Base-by-base conservation (phyloP, 2,797 vertebrate species). In the Epinephelus malabaricus region DNA sequence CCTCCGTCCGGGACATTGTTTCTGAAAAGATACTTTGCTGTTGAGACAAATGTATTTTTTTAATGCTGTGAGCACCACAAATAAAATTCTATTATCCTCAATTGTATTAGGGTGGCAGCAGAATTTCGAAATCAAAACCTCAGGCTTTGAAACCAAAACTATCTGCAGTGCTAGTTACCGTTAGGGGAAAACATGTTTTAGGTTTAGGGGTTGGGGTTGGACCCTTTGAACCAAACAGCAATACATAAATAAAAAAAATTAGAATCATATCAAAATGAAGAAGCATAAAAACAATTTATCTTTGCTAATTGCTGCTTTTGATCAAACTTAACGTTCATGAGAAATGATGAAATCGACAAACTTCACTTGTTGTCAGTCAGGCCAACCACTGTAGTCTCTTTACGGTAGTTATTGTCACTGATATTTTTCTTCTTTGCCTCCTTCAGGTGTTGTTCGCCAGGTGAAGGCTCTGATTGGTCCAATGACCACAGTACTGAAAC, bases 371-470 rank as follows among this genome's bases (percentile, higher is more conserved):
- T 34, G 34, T 8, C 34, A 8, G 34, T 8, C 34, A 34, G 8
- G 34, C 7, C 6, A 34, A 34, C 34, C 34, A 34, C 14, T 46
- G 5, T 2, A 51, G 54, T 62, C 12, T 54, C 4, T 62, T 43
- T 8, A 6, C n/a, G 2, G 19, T 5, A 17, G 12, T 21, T 14
- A 15, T 18, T 21, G 13, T 13, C 30, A 62, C 13, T 67, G 58
- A 64, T 40, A 12, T 10, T 70, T 13, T 76, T 78, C 12, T 46
- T 70, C 15, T 62, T 69, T 91, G 50, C 88, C 27, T 78, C 85
- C 15, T 30, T 21, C 81, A 99, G 98, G 98, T 83, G 97, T 99
- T 0, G 97, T 99, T 73, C 97, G 98, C 66, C 97, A 98, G 80
- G 95, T 98, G 80, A 97, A 96, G 86, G 93, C 96, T 85, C 95